Percentiles rank a stretch among this genome's conserved stretches.
Conservation (phyloP, 2,113 vertebrate genomes). For the Kryptolebias marmoratus region DNA sequence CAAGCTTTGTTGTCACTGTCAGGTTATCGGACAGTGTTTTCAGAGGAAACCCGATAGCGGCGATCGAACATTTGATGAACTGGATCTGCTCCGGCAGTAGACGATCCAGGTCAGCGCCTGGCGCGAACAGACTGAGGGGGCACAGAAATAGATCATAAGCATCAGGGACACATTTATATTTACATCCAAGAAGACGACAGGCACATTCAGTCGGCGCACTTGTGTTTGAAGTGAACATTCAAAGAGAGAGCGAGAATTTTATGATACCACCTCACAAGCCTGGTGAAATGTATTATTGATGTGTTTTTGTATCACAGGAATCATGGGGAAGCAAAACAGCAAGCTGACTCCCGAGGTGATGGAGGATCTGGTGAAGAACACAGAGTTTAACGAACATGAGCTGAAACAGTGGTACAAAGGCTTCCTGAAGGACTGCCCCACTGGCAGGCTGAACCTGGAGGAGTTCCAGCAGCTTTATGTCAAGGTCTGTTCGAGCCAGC, state of each 20-base stretch:
- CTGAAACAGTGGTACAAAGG: constrained; percentile 86
- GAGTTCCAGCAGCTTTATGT: constrained; percentile 86
- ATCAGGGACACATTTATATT: constrained; percentile 35
- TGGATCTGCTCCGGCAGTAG: constrained; percentile 55
- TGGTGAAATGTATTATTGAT: constrained; percentile 55
- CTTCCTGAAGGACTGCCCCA: constrained; percentile 85
- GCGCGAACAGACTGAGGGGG: constrained; percentile 47
- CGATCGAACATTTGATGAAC: constrained; percentile 65
- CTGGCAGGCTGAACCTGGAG: constrained; percentile 82
- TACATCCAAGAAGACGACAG: constrained; percentile 4
- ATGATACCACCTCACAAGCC: constrained; percentile 12
- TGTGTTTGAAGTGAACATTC: constrained; percentile 19
- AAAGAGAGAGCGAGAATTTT: constrained; percentile 10
- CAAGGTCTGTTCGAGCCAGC: constrained; percentile 69
- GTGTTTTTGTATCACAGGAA: constrained; percentile 82
- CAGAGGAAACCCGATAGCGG: constrained; percentile 63
- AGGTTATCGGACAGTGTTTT: constrained; percentile 50
- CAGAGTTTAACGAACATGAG: constrained; percentile 85
- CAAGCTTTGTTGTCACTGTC: constrained; percentile 59
- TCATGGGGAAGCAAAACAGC: constrained; percentile 99
- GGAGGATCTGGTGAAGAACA: constrained; percentile 99
- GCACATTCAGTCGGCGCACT: not conserved
- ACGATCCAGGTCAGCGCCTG: constrained; percentile 70
- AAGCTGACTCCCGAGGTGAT: constrained; percentile 99
- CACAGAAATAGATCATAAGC: constrained; percentile 67